Conservation (phyloP, 1,140 invertebrate species). For the Apis dorsata region DNA sequence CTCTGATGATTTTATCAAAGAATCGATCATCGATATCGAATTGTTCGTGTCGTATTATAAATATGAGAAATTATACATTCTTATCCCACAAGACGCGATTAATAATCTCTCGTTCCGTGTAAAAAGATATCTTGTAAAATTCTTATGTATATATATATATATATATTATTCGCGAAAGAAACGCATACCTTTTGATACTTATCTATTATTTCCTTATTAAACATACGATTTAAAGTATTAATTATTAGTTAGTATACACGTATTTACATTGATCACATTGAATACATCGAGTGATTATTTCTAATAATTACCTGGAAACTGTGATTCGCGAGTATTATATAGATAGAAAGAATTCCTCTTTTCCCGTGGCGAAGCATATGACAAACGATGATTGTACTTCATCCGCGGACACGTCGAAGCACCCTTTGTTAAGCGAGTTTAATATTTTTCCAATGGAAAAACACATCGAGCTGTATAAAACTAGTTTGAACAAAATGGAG, state of each 20-base stretch:
- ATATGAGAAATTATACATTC: not conserved
- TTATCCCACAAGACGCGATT: not conserved
- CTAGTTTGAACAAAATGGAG: not conserved
- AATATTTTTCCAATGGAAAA: not conserved
- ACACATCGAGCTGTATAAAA: not conserved
- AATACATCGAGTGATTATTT: slow-evolving; percentile 39
- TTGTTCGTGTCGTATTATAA: not conserved
- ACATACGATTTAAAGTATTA: not conserved
- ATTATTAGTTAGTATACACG: slow-evolving; percentile 27
- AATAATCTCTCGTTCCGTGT: not conserved
- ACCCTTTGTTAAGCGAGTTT: not conserved
- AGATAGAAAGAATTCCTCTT: not conserved
- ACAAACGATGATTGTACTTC: slow-evolving; percentile 5
- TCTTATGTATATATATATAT: not conserved
- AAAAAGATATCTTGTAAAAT: slow-evolving; percentile 17
- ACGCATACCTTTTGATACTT: not conserved
- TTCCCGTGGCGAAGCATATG: not conserved
- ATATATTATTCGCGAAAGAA: not conserved
- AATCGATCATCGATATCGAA: not conserved
- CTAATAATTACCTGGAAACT: slow-evolving; percentile 15
- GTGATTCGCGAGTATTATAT: slow-evolving; percentile 3
- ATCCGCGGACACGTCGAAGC: not conserved
- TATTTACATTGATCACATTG: slow-evolving; percentile 42
- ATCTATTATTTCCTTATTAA: not conserved
- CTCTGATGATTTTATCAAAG: not conserved